phyloP scores from a whole-genome alignment of 2,888 invertebrate species.

The Drosophila diplacantha region DNA sequence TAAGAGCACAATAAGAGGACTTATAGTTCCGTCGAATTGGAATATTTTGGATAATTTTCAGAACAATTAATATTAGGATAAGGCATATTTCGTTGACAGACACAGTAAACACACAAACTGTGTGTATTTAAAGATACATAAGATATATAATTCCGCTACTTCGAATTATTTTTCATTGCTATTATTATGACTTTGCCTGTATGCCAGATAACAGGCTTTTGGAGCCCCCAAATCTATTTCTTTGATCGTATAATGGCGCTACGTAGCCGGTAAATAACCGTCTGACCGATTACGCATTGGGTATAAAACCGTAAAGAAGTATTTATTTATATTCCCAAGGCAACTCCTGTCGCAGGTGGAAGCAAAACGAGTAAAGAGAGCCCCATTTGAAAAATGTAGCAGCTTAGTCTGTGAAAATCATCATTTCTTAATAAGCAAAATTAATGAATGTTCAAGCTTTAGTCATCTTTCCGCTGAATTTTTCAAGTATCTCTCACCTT shows the following conservation, averaged over 20 bases:
- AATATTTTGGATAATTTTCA: background rate
- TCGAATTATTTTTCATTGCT: background rate
- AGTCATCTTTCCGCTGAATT: background rate
- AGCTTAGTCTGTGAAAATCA: background rate
- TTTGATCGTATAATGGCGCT: slow-evolving; percentile 7
- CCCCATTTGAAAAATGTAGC: background rate
- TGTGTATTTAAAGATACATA: background rate
- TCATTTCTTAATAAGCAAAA: background rate
- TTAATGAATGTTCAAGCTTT: background rate
- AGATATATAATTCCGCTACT: background rate
- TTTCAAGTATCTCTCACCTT: background rate
- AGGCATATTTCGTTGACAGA: too few species aligned
- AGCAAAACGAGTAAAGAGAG: background rate
- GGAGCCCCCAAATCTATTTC: background rate
- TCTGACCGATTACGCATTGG: slow-evolving; percentile 9
- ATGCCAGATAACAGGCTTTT: slow-evolving; percentile 8
- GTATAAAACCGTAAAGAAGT: background rate
- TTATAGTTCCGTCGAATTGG: background rate
- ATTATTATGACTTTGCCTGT: background rate
- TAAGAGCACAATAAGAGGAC: background rate
- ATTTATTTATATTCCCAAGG: slow-evolving; percentile 3
- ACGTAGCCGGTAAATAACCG: slow-evolving; percentile 4
- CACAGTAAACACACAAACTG: background rate
- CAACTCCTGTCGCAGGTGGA: background rate
- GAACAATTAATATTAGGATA: background rate